A percentile compares a stretch with the other conserved stretches of the same genome.
phyloP scores from a whole-genome alignment of 2,113 vertebrate genomes.

The Bostrychus sinensis region DNA sequence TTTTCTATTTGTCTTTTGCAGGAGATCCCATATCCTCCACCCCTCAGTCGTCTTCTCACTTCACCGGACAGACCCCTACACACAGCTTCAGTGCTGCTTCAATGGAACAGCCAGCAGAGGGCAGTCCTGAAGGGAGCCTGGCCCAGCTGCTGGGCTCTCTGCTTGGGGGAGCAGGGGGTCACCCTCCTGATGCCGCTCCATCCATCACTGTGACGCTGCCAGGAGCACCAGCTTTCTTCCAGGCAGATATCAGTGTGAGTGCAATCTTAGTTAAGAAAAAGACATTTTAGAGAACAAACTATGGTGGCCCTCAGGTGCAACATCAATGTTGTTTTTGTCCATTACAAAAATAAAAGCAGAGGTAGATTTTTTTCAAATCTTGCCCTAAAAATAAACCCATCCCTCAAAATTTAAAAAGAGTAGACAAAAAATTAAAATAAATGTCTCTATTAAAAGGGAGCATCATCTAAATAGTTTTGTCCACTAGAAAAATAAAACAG shows the following conservation, averaged over 20 bases:
- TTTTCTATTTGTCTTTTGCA: constrained; percentile 9
- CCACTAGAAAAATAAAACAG: no score
- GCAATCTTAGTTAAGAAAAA: neutral
- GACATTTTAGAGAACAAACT: no score
- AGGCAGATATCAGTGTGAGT: constrained; percentile 82
- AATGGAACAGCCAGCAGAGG: constrained; percentile 61
- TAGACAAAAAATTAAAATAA: no score
- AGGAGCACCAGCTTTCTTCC: constrained; percentile 83
- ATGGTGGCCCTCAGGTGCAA: no score
- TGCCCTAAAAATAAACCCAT: no score
- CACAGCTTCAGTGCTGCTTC: constrained; percentile 77
- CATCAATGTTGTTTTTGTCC: no score
- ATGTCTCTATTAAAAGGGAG: no score
- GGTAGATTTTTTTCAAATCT: no score
- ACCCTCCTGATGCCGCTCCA: constrained; percentile 68
- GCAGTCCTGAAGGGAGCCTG: constrained; percentile 49
- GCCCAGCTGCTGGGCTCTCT: constrained; percentile 83
- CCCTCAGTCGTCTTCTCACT: constrained; percentile 65
- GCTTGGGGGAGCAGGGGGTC: constrained; percentile 75
- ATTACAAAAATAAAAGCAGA: no score
- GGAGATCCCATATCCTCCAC: constrained; percentile 49
- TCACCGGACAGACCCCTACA: constrained; percentile 71
- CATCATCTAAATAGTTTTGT: no score
- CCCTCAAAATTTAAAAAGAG: no score
- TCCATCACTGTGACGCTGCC: constrained; percentile 86